Evolutionary conservation across 1,140 invertebrate genomes (phyloP).

Genomic region (Diprion similis): DNA sequence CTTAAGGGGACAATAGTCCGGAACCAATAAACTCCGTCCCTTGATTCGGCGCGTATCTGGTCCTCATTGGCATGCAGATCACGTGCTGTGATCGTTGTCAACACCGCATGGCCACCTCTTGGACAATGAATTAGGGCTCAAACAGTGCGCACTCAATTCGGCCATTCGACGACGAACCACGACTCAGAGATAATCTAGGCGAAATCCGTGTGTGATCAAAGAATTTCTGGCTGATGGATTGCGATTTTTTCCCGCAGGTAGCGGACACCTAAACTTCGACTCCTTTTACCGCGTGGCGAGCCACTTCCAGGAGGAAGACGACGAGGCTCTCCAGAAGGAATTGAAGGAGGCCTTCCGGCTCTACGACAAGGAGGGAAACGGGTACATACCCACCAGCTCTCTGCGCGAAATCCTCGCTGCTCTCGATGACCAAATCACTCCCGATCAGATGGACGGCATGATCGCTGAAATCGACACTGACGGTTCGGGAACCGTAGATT

Average conservation of each 20-base stretch:
- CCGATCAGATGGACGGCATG: conserved; percentile 84
- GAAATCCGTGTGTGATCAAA: no score
- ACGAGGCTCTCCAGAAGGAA: conserved; percentile 80
- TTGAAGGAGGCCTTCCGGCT: conserved; percentile 78
- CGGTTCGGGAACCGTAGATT: conserved; percentile 83
- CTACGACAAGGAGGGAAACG: conserved; percentile 80
- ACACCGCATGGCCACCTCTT: neutral
- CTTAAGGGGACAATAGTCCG: no score
- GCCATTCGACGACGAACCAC: no score
- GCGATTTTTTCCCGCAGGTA: conserved; percentile 55
- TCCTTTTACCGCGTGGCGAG: conserved; percentile 73
- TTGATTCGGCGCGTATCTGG: no score
- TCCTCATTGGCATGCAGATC: no score
- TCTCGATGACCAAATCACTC: conserved; percentile 80
- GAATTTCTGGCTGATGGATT: no score
- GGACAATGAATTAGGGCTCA: neutral
- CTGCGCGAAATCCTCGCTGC: conserved; percentile 79
- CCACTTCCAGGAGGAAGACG: conserved; percentile 76
- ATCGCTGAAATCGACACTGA: conserved; percentile 85
- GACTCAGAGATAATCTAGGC: no score
- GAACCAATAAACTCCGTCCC: no score
- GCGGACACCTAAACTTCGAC: conserved; percentile 71
- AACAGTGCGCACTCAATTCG: no score
- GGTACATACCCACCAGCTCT: conserved; percentile 83
- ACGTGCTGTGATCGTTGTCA: no score